Base-by-base conservation (phyloP, 2,797 vertebrate species). In the Artibeus lituratus region DNA sequence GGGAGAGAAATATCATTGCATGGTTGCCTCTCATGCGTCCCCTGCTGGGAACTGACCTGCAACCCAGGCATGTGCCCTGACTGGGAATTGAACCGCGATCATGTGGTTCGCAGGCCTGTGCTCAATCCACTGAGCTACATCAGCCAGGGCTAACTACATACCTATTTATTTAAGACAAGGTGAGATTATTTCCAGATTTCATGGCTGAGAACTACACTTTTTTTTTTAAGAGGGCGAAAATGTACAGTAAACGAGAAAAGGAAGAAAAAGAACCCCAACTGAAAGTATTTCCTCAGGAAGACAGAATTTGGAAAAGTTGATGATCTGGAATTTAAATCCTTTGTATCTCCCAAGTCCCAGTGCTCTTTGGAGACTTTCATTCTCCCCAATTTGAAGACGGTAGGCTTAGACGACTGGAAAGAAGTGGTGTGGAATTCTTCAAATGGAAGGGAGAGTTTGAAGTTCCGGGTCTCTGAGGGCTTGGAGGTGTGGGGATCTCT, bases 291-390 rank as follows among this genome's bases (percentile, higher is more conserved):
- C 78, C 49, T 84, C 70, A 69, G 49, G 35, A 47, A 90, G 55
- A 65, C 22, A 72, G 65, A 72, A 91, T 91, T 87, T 51, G 85
- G 42, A 67, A 73, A 95, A 81, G 32, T 32, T 55, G 90, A 94
- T 70, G 29, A 62, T 85, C 47, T 92, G 72, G 69, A 92, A 88
- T 73, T 90, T 44, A 90, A 62, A 92, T 55, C 14, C 26, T 29
- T 90, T 70, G 6, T 55, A 47, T 74, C 39, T 81, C 16, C 55
- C 55, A 59, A 84, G 39, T 35, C 24, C 21, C 3, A 21, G 73
- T 26, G 53, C 18, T 39, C 55, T 77, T 72, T 42, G 65, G 35
- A 26, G 76, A 11, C 42, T 69, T 85, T 77, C 51, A 7, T 42
- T 22, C 42, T 18, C n/a, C 57, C 39, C 67, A 16, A 5, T 51